Conservation (phyloP, 2,888 invertebrate species). For the Acronicta leporina region DNA sequence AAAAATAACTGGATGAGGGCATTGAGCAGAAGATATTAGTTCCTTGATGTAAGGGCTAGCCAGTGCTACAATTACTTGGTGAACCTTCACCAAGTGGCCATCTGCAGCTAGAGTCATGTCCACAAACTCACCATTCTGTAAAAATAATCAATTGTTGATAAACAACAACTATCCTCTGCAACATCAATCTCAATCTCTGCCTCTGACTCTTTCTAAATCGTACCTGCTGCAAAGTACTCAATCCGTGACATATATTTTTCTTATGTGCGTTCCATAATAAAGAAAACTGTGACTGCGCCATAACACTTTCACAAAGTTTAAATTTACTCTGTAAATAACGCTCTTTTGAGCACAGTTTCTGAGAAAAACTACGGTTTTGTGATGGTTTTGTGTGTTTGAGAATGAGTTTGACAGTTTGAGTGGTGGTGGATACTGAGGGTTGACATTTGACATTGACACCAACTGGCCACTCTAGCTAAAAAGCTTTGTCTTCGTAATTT, state of each 20-base stretch:
- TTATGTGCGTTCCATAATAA: constrained; percentile 75
- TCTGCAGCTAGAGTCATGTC: constrained; percentile 86
- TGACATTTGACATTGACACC: too few relatives aligned
- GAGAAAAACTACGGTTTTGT: constrained; percentile 1
- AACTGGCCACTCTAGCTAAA: too few relatives aligned
- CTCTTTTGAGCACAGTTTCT: background rate
- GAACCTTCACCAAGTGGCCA: constrained; percentile 83
- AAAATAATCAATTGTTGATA: constrained; percentile 1
- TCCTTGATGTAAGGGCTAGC: constrained; percentile 85
- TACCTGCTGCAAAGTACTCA: constrained; percentile 78
- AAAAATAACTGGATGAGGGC: constrained; percentile 82
- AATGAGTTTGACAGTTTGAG: too few relatives aligned
- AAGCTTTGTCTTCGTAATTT: too few relatives aligned
- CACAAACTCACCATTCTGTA: constrained; percentile 84
- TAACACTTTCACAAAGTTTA: constrained; percentile 25
- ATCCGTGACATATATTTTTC: constrained; percentile 71
- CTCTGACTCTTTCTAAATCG: too few relatives aligned
- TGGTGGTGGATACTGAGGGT: too few relatives aligned
- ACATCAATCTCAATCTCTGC: too few relatives aligned
- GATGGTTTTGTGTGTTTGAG: background rate
- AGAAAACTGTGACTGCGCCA: constrained; percentile 71
- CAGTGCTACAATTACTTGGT: constrained; percentile 81
- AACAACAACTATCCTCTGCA: constrained; percentile 3
- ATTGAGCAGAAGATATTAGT: constrained; percentile 75
- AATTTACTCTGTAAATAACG: background rate